Base-by-base conservation (phyloP, 2,797 vertebrate genomes). In the Onychomys arenicola region DNA sequence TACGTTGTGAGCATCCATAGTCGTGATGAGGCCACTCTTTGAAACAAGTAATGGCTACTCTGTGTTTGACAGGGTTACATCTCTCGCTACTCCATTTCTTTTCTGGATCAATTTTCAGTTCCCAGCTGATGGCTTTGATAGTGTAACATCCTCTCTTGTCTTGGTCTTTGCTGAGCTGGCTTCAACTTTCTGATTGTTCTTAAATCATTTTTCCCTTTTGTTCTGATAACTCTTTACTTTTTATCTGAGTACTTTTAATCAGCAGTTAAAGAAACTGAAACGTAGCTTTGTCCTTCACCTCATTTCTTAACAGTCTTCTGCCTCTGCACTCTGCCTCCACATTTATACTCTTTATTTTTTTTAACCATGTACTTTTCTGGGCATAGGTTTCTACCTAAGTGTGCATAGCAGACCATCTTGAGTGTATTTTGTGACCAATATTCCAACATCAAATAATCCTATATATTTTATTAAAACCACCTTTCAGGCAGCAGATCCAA, bases 381-480 rank as follows among this genome's bases (percentile, higher is more conserved):
- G 81, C 46, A 75, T 91, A 34, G 27, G 12, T 84, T 89, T 96
- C 83, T 91, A 76, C 29, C 6, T 59, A 49, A 37, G 40, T 76
- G 59, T 96, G 25, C 40, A 43, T 89, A 87, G 52, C 34, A 59
- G 59, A 96, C 61, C 63, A 43, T 82, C n/a, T 88, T 96, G 65
- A 94, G 81, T 82, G 6, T 87, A 77, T 96, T 96, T 97, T 95
- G 34, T 91, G 93, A 77, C 52, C 94, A 95, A 76, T 96, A 95
- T 85, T 94, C 81, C 71, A 96, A 78, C n/a, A 91, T 96, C 86
- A 63, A 49, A 93, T 4, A 67, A 84, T 96, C 46, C 61, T 91
- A 52, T 92, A 86, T 65, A 69, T 88, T 94, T 98, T 96, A 97
- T 97, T 97, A 94, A 96, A 97, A 96, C 91, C 96, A 95, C 91